A percentile compares a stretch with the other conserved stretches of the same genome.
Evolutionary conservation across 2,113 vertebrate species (phyloP).

Genomic region (Oriolus oriolus): DNA sequence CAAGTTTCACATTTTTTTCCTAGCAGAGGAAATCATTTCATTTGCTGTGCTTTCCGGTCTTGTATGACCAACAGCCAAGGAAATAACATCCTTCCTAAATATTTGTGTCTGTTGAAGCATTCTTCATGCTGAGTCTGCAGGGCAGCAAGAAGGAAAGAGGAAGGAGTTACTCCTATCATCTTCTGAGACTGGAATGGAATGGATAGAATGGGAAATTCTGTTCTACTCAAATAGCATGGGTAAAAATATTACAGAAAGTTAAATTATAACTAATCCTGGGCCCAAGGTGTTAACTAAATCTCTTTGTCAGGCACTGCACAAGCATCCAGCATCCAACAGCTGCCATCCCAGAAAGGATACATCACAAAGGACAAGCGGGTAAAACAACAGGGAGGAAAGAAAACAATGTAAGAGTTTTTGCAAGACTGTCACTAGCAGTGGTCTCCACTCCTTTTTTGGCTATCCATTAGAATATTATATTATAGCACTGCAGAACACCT

Average conservation of each 20-base stretch:
- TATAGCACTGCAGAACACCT: neutral
- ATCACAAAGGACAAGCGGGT: neutral
- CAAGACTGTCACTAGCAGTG: neutral
- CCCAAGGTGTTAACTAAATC: neutral
- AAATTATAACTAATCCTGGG: neutral
- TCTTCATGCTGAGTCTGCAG: neutral
- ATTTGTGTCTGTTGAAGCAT: neutral
- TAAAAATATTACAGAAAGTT: neutral
- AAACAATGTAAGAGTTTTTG: neutral
- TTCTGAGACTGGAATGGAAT: neutral
- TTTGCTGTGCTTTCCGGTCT: neutral
- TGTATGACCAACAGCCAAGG: neutral
- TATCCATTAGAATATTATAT: neutral
- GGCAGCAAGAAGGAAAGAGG: neutral
- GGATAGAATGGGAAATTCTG: neutral
- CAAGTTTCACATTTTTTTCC: neutral
- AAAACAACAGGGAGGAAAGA: neutral
- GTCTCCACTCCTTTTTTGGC: neutral
- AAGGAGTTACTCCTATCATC: neutral
- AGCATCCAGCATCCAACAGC: neutral
- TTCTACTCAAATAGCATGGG: neutral
- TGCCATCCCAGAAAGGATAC: neutral
- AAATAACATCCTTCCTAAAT: slow-evolving; percentile 15
- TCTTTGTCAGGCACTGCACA: neutral
- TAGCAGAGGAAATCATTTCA: neutral